Base-by-base conservation (phyloP, 2,888 invertebrate genomes). In the Drosophila neotestacea region DNA sequence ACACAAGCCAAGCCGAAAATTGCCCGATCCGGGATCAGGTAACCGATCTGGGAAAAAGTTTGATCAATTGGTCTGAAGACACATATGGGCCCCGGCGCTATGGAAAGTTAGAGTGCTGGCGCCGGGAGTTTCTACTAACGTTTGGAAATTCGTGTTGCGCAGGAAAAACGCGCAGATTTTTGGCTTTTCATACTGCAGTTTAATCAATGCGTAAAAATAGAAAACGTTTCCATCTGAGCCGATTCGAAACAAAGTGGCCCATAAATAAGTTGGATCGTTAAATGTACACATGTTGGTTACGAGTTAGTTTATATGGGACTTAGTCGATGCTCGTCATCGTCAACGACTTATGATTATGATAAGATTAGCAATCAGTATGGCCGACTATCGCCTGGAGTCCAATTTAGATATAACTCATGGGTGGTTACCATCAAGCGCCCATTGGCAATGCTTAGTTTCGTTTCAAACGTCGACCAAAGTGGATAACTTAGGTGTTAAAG, bases 161-260 rank as follows among this genome's bases (percentile, higher is more conserved):
- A 72, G 81, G 85, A 54, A 87, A 82, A 83, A 71, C 86, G 63
- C 54, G 52, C 81, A 86, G 76, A 88, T 72, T 78, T 71, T 73
- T 67, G 84, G 63, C 78, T 72, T 82, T 82, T 79, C 77, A 55
- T 48, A 46, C 10, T 47, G 30, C 61, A 50, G 70, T 56, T 70
- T 71, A 77, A 85, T 83, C 85, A 66, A 79, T 68, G 58, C 59
- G 42, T 58, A 47, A 55, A 39, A 64, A 61, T 66, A 51, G 67
- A 56, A 22, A 47, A 7, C 28, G n/a, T n/a, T 38, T 11, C 22
- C 13, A 22, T 36, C 28, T n/a, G 34, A 28, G 7, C 10, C n/a
- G 41, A 52, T 27, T 10, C 16, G 36, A 59, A 27, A 27, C 64
- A 51, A 66, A 73, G 39, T 69, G 74, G 74, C 69, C 59, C 67